A percentile compares a stretch with the other conserved stretches of the same genome.
These are phyloP conservation scores for Heliconius nattereri DNA, from an alignment of 1,140 invertebrate genomes.

Conservation along the genomic window DNA sequence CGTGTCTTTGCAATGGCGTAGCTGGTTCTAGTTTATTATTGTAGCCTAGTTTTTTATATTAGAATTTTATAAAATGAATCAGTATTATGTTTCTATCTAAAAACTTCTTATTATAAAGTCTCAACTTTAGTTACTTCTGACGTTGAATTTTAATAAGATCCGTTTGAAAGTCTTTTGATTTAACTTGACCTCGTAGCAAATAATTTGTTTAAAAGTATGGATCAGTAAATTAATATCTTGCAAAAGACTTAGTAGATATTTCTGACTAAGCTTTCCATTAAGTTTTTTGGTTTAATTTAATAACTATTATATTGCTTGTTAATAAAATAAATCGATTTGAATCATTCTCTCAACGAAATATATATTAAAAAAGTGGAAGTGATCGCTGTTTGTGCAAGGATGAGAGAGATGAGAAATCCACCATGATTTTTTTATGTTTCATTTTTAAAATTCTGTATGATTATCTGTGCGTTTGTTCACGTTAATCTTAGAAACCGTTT, in stretches of 20 bases:
- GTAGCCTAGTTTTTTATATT: neutral
- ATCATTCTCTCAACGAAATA: no score
- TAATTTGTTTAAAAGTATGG: conserved; percentile 19
- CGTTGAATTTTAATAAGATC: neutral
- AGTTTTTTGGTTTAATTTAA: neutral
- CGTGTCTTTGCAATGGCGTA: neutral
- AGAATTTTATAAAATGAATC: neutral
- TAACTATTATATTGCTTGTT: no score
- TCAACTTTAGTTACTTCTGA: neutral
- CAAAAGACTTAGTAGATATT: neutral
- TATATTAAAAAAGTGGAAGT: no score
- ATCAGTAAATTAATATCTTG: conserved; percentile 20
- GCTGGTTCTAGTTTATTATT: neutral
- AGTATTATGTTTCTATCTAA: neutral
- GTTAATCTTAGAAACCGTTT: no score
- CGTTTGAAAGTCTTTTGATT: neutral
- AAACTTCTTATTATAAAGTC: neutral
- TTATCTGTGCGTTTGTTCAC: no score
- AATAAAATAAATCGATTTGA: no score
- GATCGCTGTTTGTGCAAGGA: no score
- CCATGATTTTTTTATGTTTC: no score
- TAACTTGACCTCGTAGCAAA: neutral
- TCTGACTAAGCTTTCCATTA: neutral
- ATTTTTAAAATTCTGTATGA: no score
- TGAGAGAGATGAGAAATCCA: no score